phyloP scores from a whole-genome alignment of 2,888 invertebrate genomes.

The Pachymerium ferrugineum region DNA sequence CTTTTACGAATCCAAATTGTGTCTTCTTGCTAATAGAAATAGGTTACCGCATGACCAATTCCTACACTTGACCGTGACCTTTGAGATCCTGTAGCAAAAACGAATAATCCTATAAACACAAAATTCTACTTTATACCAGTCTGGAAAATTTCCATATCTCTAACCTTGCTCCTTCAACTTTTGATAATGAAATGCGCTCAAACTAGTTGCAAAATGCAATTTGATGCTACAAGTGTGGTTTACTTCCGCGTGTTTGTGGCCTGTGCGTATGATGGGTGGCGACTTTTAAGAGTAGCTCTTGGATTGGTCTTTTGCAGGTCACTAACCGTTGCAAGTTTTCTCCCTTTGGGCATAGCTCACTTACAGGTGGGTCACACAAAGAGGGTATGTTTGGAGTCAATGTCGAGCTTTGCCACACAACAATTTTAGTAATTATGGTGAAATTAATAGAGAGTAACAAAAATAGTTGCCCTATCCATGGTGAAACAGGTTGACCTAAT shows the following conservation, averaged over 20 bases:
- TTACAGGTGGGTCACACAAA: neutral
- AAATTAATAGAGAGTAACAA: conserved; percentile 4
- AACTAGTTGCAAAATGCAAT: no score
- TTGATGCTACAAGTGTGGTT: neutral
- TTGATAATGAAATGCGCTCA: no score
- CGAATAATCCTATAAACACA: neutral
- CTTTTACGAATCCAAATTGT: neutral
- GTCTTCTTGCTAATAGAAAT: neutral
- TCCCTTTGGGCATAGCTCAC: neutral
- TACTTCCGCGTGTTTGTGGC: neutral
- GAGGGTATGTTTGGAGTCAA: neutral
- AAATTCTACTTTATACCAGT: no score
- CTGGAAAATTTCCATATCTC: no score
- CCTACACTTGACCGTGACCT: neutral
- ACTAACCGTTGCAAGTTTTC: neutral
- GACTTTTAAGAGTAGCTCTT: neutral
- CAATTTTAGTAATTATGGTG: neutral
- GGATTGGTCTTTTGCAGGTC: conserved; percentile 13
- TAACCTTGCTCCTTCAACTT: no score
- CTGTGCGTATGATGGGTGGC: neutral
- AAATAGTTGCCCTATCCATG: neutral
- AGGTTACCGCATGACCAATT: neutral
- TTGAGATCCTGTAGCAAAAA: neutral
- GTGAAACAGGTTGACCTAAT: neutral
- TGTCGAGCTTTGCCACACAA: neutral